Evolutionary conservation across 2,888 invertebrate genomes (phyloP).

Genomic region (Dysmachus trigonus): DNA sequence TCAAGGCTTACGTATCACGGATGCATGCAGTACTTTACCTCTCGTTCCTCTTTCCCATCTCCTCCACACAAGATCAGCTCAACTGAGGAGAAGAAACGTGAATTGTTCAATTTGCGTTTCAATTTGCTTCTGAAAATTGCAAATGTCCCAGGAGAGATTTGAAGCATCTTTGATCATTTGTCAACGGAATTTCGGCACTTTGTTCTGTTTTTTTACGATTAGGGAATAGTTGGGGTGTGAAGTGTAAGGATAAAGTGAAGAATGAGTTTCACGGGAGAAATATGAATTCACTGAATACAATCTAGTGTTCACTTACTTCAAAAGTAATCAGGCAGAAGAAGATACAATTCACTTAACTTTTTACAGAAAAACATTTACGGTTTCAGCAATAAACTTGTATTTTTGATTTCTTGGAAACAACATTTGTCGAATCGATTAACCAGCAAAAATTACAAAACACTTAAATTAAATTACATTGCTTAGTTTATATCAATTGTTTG

Average conservation of each 20-base stretch:
- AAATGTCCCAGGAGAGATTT: neutral
- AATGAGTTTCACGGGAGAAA: neutral
- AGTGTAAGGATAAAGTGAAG: neutral
- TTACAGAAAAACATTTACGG: too few species aligned
- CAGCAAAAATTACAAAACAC: too few species aligned
- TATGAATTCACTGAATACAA: neutral
- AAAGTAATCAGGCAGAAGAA: neutral
- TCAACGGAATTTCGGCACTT: neutral
- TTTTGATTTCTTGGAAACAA: too few species aligned
- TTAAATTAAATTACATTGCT: too few species aligned
- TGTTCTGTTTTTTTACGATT: neutral
- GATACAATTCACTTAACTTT: neutral
- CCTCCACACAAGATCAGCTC: neutral
- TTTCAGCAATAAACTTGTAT: too few species aligned
- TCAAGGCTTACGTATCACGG: neutral
- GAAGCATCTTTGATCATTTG: slow-evolving; percentile 3
- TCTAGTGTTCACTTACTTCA: neutral
- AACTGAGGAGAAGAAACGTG: neutral
- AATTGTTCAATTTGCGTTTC: neutral
- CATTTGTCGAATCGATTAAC: too few species aligned
- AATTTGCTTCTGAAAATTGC: slow-evolving; percentile 26
- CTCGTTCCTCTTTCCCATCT: neutral
- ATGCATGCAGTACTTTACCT: neutral
- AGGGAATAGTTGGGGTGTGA: neutral
- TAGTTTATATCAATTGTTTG: too few species aligned